Percentiles rank a stretch among this genome's conserved stretches.
Conservation (phyloP, 2,888 invertebrate species). For the Tillus elongatus region DNA sequence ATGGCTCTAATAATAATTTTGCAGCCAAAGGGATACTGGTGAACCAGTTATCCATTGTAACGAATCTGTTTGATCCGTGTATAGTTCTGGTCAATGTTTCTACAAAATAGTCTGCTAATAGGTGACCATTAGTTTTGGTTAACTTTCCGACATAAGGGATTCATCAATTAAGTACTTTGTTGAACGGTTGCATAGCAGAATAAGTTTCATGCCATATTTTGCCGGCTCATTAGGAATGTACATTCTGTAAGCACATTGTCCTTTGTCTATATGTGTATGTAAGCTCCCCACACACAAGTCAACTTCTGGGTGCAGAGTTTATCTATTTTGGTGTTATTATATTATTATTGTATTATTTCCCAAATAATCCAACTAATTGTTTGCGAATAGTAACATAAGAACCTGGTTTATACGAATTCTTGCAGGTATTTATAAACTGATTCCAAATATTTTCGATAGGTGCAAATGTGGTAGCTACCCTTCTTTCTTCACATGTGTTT, state of each 20-base stretch:
- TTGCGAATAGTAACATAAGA: conserved; percentile 25
- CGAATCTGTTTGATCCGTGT: conserved; percentile 24
- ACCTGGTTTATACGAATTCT: conserved; percentile 22
- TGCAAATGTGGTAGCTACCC: conserved; percentile 5
- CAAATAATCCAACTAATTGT: conserved; percentile 26
- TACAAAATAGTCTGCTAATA: conserved; percentile 24
- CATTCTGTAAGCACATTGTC: conserved; percentile 27
- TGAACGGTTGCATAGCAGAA: conserved; percentile 27
- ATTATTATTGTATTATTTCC: too few relatives aligned
- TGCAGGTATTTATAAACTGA: too few relatives aligned
- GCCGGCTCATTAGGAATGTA: conserved; percentile 30
- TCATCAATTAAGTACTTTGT: conserved; percentile 29
- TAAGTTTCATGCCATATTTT: conserved; percentile 32
- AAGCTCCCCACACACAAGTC: too few relatives aligned
- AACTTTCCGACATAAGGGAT: conserved; percentile 28
- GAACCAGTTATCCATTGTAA: too few relatives aligned
- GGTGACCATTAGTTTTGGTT: conserved; percentile 25
- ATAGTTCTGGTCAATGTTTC: conserved; percentile 23
- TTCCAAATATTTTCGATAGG: conserved; percentile 4
- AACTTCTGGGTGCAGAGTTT: too few relatives aligned
- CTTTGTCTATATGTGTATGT: too few relatives aligned
- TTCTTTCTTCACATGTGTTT: conserved; percentile 6
- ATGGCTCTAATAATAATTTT: too few relatives aligned
- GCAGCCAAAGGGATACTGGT: too few relatives aligned
- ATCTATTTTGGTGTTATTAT: too few relatives aligned